These are phyloP conservation scores for Malachius bipustulatus DNA, from an alignment of 2,888 invertebrate species.

Conservation along the genomic window DNA sequence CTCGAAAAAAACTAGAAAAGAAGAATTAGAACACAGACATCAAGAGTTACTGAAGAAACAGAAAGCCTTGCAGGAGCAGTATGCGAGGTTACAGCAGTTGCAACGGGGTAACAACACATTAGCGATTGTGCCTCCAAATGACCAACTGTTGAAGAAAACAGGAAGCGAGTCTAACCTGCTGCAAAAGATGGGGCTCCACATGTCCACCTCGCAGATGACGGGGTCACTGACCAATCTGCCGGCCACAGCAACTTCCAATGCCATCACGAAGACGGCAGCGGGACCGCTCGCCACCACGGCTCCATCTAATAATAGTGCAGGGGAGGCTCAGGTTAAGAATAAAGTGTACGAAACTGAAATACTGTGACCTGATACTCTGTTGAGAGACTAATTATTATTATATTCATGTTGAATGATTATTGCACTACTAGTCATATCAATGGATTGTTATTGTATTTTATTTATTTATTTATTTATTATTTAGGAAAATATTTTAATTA, in stretches of 20 bases:
- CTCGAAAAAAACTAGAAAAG: slow-evolving; percentile 50
- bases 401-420: too few relatives aligned
- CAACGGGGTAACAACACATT: slow-evolving; percentile 63
- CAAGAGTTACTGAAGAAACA: slow-evolving; percentile 82
- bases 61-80: slow-evolving; percentile 81
- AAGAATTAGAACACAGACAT: slow-evolving; percentile 74
- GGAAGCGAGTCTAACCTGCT: slow-evolving; percentile 80
- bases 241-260: slow-evolving; percentile 27
- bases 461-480: too few relatives aligned
- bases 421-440: too few relatives aligned
- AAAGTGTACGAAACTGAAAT: slow-evolving; percentile 90
- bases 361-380: too few relatives aligned
- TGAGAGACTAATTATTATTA: too few relatives aligned
- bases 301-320: slow-evolving; percentile 23
- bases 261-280: slow-evolving; percentile 24
- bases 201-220: slow-evolving; percentile 43
- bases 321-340: slow-evolving; percentile 48
- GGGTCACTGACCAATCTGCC: slow-evolving; percentile 54
- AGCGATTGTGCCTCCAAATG: slow-evolving; percentile 49
- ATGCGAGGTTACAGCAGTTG: slow-evolving; percentile 76
- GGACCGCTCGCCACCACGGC: slow-evolving; percentile 24
- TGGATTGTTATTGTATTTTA: too few relatives aligned
- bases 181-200: slow-evolving; percentile 67
- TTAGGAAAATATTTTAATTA: too few relatives aligned
- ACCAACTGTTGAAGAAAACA: slow-evolving; percentile 62